Percentiles rank a stretch among this genome's conserved stretches.
phyloP scores from a whole-genome alignment of 2,113 vertebrate species.

The Esox niger region DNA sequence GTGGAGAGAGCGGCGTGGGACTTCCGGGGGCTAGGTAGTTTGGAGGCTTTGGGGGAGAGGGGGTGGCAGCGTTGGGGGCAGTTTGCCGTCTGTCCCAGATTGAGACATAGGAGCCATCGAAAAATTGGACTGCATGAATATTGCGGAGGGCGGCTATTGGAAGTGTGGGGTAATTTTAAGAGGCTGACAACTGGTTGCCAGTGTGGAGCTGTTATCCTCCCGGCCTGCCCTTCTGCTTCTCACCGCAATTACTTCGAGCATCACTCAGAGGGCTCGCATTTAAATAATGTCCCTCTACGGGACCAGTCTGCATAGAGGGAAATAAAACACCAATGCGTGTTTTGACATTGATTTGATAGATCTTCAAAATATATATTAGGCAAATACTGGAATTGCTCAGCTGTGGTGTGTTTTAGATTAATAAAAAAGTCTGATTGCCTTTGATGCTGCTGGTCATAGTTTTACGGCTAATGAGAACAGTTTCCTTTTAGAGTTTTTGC shows the following conservation, averaged over 20 bases:
- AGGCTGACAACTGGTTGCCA: conserved; percentile 50
- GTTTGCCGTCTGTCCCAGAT: conserved; percentile 53
- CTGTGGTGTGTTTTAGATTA: too few relatives aligned
- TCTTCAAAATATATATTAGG: too few relatives aligned
- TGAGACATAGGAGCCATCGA: conserved; percentile 64
- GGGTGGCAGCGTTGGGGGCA: conserved; percentile 36
- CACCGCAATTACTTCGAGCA: conserved; percentile 53
- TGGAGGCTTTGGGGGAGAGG: too few relatives aligned
- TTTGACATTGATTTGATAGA: too few relatives aligned
- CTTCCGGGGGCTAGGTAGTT: conserved; percentile 20
- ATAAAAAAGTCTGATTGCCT: too few relatives aligned
- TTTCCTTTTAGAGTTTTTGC: too few relatives aligned
- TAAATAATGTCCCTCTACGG: conserved; percentile 45
- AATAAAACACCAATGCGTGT: neutral
- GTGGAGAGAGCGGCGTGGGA: conserved; percentile 50
- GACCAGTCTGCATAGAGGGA: conserved; percentile 16
- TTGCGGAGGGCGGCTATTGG: conserved; percentile 52
- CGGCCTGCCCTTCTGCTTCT: conserved; percentile 46
- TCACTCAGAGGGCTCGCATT: conserved; percentile 52
- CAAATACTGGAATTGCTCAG: too few relatives aligned
- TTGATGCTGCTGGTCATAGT: too few relatives aligned
- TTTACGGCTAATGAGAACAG: too few relatives aligned
- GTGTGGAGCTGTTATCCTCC: conserved; percentile 52
- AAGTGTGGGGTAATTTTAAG: conserved; percentile 58
- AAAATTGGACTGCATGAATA: conserved; percentile 67